Percentiles rank a stretch among this genome's conserved stretches.
These are phyloP conservation scores for Pinna nobilis DNA, from an alignment of 1,140 invertebrate species.

Conservation along the genomic window DNA sequence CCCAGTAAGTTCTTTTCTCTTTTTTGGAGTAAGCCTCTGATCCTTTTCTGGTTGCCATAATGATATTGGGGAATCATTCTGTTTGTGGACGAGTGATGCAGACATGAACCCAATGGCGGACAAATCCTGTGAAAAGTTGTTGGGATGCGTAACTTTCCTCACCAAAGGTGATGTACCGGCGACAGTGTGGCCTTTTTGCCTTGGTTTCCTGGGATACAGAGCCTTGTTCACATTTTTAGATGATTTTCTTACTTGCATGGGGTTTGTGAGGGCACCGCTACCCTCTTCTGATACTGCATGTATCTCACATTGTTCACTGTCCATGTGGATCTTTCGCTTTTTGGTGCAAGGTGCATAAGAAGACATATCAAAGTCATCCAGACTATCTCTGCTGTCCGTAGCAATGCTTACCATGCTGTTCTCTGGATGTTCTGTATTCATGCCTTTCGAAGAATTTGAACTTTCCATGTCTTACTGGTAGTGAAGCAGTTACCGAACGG, in stretches of 20 bases:
- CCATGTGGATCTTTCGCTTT: constrained; percentile 5
- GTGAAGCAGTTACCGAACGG: too few relatives aligned
- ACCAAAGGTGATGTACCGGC: too few relatives aligned
- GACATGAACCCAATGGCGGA: constrained; percentile 7
- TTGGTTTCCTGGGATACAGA: too few relatives aligned
- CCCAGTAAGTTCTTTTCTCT: not conserved
- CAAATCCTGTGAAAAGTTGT: too few relatives aligned
- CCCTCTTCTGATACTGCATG: not conserved
- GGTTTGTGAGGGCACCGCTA: not conserved
- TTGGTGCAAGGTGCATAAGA: not conserved
- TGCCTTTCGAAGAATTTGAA: too few relatives aligned
- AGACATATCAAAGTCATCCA: too few relatives aligned
- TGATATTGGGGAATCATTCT: constrained; percentile 1
- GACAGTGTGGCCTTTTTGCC: too few relatives aligned
- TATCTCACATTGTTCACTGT: constrained; percentile 3
- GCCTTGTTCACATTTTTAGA: not conserved
- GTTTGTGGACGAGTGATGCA: constrained; percentile 4
- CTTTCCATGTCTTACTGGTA: too few relatives aligned
- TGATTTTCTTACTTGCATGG: not conserved
- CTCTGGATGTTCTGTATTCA: too few relatives aligned
- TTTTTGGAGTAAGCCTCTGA: not conserved
- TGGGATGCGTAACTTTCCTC: too few relatives aligned
- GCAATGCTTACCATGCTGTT: too few relatives aligned
- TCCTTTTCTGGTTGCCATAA: not conserved
- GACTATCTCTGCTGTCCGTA: too few relatives aligned